Evolutionary conservation across 2,113 vertebrate genomes (phyloP).

Genomic region (Mastomys coucha): DNA sequence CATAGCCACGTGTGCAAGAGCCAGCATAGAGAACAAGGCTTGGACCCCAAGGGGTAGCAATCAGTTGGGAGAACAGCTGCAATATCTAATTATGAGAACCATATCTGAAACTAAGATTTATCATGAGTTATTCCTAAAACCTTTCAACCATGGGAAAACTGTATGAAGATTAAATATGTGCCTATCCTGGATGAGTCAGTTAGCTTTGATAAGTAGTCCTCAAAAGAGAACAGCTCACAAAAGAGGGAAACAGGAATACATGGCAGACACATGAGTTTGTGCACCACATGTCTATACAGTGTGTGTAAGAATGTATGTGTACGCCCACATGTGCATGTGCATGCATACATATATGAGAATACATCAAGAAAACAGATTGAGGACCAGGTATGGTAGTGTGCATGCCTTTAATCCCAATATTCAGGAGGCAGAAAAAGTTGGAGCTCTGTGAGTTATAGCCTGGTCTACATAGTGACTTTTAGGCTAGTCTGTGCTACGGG

Average conservation of each 20-base stretch:
- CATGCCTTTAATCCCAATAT: background rate
- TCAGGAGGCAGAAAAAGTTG: background rate
- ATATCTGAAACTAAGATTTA: background rate
- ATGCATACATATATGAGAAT: background rate
- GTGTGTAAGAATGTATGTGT: background rate
- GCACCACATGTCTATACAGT: background rate
- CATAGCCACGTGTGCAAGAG: background rate
- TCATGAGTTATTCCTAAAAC: constrained; percentile 63
- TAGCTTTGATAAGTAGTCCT: constrained; percentile 36
- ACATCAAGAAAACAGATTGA: background rate
- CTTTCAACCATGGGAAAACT: constrained; percentile 65
- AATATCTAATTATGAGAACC: background rate
- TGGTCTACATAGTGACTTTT: background rate
- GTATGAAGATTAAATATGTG: constrained; percentile 52
- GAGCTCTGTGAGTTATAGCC: background rate
- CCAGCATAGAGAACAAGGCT: background rate
- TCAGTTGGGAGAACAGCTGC: background rate
- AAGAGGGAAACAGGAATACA: constrained; percentile 12
- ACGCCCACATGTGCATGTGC: accelerated
- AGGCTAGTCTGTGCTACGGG: too few species aligned
- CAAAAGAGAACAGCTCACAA: background rate
- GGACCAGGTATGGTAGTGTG: background rate
- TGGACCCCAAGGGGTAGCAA: background rate
- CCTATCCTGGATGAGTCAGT: constrained; percentile 21
- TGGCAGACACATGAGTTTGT: background rate